A percentile compares a stretch with the other conserved stretches of the same genome.
phyloP scores from a whole-genome alignment of 1,140 invertebrate genomes.

The Drosophila lini region DNA sequence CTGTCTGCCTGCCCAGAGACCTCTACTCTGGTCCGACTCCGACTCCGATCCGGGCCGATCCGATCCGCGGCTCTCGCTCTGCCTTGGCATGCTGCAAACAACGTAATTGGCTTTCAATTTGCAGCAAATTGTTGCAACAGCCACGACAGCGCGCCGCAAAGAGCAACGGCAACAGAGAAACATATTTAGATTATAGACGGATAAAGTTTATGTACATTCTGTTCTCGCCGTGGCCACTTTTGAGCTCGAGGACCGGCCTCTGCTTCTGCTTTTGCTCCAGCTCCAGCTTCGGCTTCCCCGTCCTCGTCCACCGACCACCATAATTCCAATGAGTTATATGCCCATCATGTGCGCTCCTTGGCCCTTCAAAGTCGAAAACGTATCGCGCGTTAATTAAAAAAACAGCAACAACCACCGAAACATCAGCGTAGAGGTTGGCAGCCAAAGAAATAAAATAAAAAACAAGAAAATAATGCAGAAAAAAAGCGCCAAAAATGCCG shows the following conservation, averaged over 20 bases:
- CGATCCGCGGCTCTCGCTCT: constrained; percentile 26
- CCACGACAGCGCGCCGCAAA: constrained; percentile 70
- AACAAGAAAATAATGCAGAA: constrained; percentile 36
- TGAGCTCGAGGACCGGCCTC: constrained; percentile 9
- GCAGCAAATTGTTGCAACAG: constrained; percentile 82
- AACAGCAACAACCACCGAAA: constrained; percentile 49
- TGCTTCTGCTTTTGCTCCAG: constrained; percentile 14
- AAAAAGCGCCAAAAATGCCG: constrained; percentile 81
- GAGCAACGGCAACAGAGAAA: constrained; percentile 56
- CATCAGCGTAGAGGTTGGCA: constrained; percentile 18
- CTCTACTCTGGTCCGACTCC: constrained; percentile 10
- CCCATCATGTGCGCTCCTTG: constrained; percentile 71
- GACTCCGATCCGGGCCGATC: constrained; percentile 6
- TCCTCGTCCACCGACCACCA: constrained; percentile 40
- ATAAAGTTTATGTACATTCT: constrained; percentile 82
- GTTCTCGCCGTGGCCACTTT: constrained; percentile 49
- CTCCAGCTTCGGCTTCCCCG: constrained; percentile 7
- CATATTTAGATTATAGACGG: constrained; percentile 83
- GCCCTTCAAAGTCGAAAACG: constrained; percentile 76
- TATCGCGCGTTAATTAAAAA: constrained; percentile 81
- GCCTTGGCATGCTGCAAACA: constrained; percentile 80
- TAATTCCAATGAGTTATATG: constrained; percentile 80
- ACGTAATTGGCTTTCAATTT: constrained; percentile 83
- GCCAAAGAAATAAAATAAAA: constrained; percentile 2
- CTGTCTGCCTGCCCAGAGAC: constrained; percentile 13